phyloP scores from a whole-genome alignment of 2,888 invertebrate genomes.

The Chaitophorus viminalis region DNA sequence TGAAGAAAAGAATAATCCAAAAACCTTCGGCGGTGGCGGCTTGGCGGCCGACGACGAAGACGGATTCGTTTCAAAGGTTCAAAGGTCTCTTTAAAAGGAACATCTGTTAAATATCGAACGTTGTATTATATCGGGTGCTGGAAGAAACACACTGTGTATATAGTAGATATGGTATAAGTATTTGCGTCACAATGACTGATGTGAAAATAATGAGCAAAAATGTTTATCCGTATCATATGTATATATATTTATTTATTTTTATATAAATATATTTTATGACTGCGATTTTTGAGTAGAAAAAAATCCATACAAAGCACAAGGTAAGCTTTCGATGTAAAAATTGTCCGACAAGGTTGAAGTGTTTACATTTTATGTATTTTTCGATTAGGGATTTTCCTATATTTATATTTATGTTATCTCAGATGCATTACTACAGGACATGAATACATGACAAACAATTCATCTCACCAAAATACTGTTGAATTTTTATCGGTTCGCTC shows the following conservation, averaged over 20 bases:
- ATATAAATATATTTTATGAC: neutral
- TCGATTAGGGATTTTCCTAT: too few species aligned
- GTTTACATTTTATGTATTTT: too few species aligned
- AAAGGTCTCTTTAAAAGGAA: neutral
- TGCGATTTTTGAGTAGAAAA: neutral
- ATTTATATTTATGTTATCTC: too few species aligned
- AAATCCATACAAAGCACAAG: neutral
- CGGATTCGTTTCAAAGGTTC: neutral
- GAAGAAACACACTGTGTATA: neutral
- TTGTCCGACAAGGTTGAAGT: too few species aligned
- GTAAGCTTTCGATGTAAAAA: too few species aligned
- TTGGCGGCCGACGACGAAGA: neutral
- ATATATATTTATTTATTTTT: too few species aligned
- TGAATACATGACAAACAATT: too few species aligned
- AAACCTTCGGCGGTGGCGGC: neutral
- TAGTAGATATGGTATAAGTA: too few species aligned
- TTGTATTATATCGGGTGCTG: neutral
- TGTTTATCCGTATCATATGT: neutral
- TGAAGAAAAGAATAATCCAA: neutral
- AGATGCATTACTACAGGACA: too few species aligned
- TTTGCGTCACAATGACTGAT: slow-evolving; percentile 7
- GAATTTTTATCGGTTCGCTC: too few species aligned
- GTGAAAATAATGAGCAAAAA: neutral
- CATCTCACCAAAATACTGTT: too few species aligned
- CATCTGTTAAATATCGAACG: neutral